A percentile compares a stretch with the other conserved stretches of the same genome.
Conservation (phyloP, 1,140 invertebrate genomes). For the Drosophila seguyi region DNA sequence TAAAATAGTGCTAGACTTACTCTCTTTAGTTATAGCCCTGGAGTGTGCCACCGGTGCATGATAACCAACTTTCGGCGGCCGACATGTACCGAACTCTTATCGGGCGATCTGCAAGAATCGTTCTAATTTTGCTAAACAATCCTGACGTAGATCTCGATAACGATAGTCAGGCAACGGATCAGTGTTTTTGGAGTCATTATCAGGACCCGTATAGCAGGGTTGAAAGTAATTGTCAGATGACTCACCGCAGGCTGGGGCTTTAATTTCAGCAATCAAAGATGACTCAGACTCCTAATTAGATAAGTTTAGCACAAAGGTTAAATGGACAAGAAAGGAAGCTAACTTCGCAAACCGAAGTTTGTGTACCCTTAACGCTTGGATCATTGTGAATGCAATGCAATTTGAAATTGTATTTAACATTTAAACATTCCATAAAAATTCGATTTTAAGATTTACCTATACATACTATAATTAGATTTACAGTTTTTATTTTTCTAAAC, state of each 20-base stretch:
- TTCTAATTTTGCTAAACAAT: conserved; percentile 33
- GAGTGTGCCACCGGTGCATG: conserved; percentile 9
- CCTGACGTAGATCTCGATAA: conserved; percentile 44
- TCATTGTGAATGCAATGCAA: too few relatives aligned
- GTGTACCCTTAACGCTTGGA: too few relatives aligned
- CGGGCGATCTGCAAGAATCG: conserved; percentile 23
- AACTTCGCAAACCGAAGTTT: too few relatives aligned
- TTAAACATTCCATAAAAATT: too few relatives aligned
- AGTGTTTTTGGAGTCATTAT: conserved; percentile 13
- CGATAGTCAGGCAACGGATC: background rate
- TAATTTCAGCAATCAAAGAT: background rate
- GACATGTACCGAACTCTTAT: conserved; percentile 21
- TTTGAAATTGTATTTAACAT: too few relatives aligned
- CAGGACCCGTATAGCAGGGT: conserved; percentile 1
- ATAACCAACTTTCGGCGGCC: conserved; percentile 20
- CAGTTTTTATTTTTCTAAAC: too few relatives aligned
- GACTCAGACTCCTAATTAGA: conserved; percentile 23
- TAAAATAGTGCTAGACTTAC: conserved; percentile 7
- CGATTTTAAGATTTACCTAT: too few relatives aligned
- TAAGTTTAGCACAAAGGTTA: background rate
- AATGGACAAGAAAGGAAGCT: too few relatives aligned
- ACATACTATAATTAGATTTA: too few relatives aligned
- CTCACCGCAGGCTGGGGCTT: conserved; percentile 1
- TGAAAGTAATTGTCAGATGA: conserved; percentile 1
- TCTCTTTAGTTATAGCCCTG: conserved; percentile 12